Evolutionary conservation across 2,888 invertebrate species (phyloP).

Genomic region (Latheticus oryzae): DNA sequence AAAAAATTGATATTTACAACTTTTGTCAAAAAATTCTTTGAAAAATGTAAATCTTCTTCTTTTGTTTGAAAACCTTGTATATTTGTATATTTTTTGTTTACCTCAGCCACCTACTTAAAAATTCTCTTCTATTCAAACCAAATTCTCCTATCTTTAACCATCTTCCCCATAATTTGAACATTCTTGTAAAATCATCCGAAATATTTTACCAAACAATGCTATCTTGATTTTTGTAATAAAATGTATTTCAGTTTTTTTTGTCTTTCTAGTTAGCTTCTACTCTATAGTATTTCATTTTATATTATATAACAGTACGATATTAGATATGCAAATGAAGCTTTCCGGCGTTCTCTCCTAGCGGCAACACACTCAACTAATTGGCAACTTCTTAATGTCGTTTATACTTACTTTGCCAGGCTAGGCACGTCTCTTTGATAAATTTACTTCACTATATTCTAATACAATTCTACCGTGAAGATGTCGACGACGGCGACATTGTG

Average conservation of each 20-base stretch:
- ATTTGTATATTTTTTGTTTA: too few relatives aligned
- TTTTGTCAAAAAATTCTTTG: too few relatives aligned
- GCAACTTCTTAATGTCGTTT: conserved; percentile 68
- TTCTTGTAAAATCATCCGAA: conserved; percentile 1
- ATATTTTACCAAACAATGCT: too few relatives aligned
- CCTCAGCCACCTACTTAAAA: background rate
- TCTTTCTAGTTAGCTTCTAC: too few relatives aligned
- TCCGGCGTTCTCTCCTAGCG: conserved; percentile 55
- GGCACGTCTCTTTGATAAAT: conserved; percentile 67
- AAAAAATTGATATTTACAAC: too few relatives aligned
- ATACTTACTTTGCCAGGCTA: conserved; percentile 66
- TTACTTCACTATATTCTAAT: conserved; percentile 63
- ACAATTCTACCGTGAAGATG: conserved; percentile 61
- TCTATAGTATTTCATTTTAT: conserved; percentile 59
- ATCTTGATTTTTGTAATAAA: too few relatives aligned
- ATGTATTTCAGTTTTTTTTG: too few relatives aligned
- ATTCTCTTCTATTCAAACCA: background rate
- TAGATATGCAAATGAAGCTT: conserved; percentile 65
- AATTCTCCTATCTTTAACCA: background rate
- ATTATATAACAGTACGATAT: conserved; percentile 65
- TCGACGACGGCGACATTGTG: too few relatives aligned
- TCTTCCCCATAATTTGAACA: too few relatives aligned
- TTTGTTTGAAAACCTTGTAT: background rate
- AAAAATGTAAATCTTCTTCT: too few relatives aligned
- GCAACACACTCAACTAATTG: conserved; percentile 66